phyloP scores from a whole-genome alignment of 2,797 vertebrate species.

The Anabacerthia variegaticeps region DNA sequence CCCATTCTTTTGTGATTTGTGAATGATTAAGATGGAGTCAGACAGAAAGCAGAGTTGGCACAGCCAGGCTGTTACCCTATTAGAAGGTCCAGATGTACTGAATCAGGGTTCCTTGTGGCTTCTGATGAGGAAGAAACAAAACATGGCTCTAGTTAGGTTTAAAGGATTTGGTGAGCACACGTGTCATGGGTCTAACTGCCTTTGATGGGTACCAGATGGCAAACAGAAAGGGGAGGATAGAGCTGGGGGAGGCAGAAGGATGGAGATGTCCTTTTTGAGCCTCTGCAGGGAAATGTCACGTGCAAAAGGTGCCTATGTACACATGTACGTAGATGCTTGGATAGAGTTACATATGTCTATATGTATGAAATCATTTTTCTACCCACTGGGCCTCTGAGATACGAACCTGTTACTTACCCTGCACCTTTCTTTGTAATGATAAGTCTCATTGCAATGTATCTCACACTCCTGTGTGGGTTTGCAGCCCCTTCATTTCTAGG shows the following conservation, averaged over 20 bases:
- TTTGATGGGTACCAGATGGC: constrained; percentile 68
- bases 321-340: fast-evolving
- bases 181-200: constrained; percentile 55
- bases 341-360: neutral
- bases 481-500: neutral
- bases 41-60: constrained; percentile 58
- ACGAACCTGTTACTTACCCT: neutral
- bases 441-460: neutral
- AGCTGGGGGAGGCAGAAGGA: neutral
- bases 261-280: constrained; percentile 10
- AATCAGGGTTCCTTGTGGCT: constrained; percentile 53
- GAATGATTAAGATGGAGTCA: constrained; percentile 38
- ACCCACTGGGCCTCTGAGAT: neutral
- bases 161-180: constrained; percentile 58
- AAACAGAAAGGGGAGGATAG: constrained; percentile 21
- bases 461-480: neutral
- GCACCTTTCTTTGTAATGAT: neutral
- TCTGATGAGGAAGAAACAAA: constrained; percentile 64
- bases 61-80: constrained; percentile 50
- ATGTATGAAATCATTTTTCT: neutral
- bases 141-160: constrained; percentile 60
- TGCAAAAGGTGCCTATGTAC: neutral
- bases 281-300: neutral
- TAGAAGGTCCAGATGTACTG: constrained; percentile 65
- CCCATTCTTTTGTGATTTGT: constrained; percentile 14